Percentiles rank a stretch among this genome's conserved stretches.
Conservation (phyloP, 2,888 invertebrate genomes). For the Anagyrus pseudococci region DNA sequence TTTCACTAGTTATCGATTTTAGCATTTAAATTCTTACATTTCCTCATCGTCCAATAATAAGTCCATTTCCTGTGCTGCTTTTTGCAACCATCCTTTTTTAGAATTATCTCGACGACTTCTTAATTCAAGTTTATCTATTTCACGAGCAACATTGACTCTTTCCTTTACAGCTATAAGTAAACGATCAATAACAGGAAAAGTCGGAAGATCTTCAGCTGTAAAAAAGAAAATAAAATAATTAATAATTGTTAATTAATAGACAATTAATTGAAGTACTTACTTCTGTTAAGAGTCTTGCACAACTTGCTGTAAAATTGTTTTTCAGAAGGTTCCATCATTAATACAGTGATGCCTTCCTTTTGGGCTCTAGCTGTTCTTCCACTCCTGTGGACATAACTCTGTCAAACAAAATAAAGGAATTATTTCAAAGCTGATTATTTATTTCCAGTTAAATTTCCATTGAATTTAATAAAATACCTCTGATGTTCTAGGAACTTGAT, state of each 20-base stretch:
- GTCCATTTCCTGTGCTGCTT: slow-evolving; percentile 89
- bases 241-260: not conserved
- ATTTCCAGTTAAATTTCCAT: slow-evolving; percentile 1
- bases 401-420: slow-evolving; percentile 35
- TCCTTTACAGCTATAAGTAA: slow-evolving; percentile 72
- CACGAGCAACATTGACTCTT: slow-evolving; percentile 78
- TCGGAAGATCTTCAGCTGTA: slow-evolving; percentile 81
- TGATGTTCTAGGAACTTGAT: slow-evolving; percentile 92
- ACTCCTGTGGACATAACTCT: slow-evolving; percentile 95
- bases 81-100: slow-evolving; percentile 84
- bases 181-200: slow-evolving; percentile 77
- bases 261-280: slow-evolving; percentile 64
- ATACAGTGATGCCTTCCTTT: slow-evolving; percentile 87
- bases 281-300: slow-evolving; percentile 82
- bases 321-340: slow-evolving; percentile 91
- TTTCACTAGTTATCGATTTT: not conserved
- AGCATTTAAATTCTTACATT: slow-evolving; percentile 44
- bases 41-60: slow-evolving; percentile 83
- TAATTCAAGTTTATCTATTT: slow-evolving; percentile 80
- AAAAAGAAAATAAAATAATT: slow-evolving; percentile 37
- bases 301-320: slow-evolving; percentile 79
- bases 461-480: slow-evolving; percentile 66
- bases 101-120: slow-evolving; percentile 69
- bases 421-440: not conserved
- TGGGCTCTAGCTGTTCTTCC: slow-evolving; percentile 94